These are phyloP conservation scores for Drosophila setosimentum DNA, from an alignment of 2,888 invertebrate genomes.

Conservation along the genomic window DNA sequence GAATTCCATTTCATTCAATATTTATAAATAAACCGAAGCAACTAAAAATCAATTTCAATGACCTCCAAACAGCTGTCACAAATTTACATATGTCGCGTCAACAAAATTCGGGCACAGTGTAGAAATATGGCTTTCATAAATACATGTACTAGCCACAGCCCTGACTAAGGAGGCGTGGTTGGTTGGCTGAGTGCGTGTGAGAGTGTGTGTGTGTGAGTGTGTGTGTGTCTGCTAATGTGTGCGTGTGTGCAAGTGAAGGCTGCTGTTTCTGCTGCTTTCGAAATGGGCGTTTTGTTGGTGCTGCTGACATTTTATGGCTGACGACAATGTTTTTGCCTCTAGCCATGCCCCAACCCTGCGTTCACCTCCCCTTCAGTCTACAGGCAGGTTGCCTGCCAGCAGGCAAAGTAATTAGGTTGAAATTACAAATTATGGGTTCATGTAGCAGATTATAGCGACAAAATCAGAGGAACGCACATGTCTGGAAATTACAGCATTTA, in stretches of 20 bases:
- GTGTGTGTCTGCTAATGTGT: slow-evolving; percentile 19
- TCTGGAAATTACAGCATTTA: slow-evolving; percentile 65
- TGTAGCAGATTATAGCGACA: slow-evolving; percentile 78
- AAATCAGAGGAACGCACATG: slow-evolving; percentile 68
- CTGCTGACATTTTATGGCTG: slow-evolving; percentile 74
- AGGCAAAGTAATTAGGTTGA: slow-evolving; percentile 80
- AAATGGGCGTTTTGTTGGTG: slow-evolving; percentile 77
- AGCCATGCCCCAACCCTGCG: slow-evolving; percentile 19
- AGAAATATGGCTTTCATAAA: slow-evolving; percentile 47
- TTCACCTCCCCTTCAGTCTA: neutral
- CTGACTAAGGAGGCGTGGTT: slow-evolving; percentile 58
- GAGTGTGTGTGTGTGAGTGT: slow-evolving; percentile 17
- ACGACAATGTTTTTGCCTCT: slow-evolving; percentile 70
- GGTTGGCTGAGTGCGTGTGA: neutral
- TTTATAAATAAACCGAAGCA: neutral
- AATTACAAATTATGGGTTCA: slow-evolving; percentile 82
- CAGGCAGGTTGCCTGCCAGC: slow-evolving; percentile 1
- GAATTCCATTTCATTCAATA: slow-evolving; percentile 5
- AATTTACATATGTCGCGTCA: slow-evolving; percentile 70
- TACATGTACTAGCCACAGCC: slow-evolving; percentile 34
- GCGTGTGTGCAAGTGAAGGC: slow-evolving; percentile 46
- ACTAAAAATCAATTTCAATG: slow-evolving; percentile 66
- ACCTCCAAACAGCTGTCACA: slow-evolving; percentile 65
- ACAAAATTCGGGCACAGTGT: slow-evolving; percentile 36
- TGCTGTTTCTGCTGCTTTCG: slow-evolving; percentile 30